Evolutionary conservation across 1,140 invertebrate genomes (phyloP).

Genomic region (Platyura marginata): DNA sequence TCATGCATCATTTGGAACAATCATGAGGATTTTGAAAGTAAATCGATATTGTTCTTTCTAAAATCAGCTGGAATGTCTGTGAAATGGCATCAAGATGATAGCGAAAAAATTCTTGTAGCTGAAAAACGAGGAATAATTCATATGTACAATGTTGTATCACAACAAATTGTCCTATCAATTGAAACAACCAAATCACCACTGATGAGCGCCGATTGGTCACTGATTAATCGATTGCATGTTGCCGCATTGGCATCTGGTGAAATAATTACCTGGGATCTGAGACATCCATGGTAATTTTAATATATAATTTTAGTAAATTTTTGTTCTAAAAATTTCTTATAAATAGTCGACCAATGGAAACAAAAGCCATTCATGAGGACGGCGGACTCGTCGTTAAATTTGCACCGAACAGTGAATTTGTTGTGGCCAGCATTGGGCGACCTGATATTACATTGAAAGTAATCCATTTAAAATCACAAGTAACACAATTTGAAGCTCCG

Average conservation of each 20-base stretch:
- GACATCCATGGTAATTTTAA: conserved; percentile 30
- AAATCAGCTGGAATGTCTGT: conserved; percentile 50
- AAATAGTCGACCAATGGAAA: conserved; percentile 32
- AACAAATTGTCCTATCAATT: conserved; percentile 49
- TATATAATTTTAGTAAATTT: neutral
- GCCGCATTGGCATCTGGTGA: conserved; percentile 40
- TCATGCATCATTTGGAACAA: conserved; percentile 49
- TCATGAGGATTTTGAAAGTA: conserved; percentile 30
- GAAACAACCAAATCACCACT: conserved; percentile 41
- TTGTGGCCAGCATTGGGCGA: conserved; percentile 37
- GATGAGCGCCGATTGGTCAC: conserved; percentile 48
- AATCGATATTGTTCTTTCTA: conserved; percentile 34
- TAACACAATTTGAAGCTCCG: conserved; percentile 27
- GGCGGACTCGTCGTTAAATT: conserved; percentile 34
- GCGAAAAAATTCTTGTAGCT: conserved; percentile 52
- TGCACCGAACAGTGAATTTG: conserved; percentile 30
- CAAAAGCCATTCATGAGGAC: conserved; percentile 32
- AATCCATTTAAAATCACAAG: conserved; percentile 32
- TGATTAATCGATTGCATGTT: conserved; percentile 37
- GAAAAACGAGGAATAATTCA: conserved; percentile 54
- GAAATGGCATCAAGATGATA: conserved; percentile 48
- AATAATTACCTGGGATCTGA: conserved; percentile 40
- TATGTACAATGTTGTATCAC: conserved; percentile 48
- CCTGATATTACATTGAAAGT: conserved; percentile 38
- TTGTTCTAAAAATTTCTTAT: neutral